Percentiles rank a stretch among this genome's conserved stretches.
Evolutionary conservation across 1,140 invertebrate species (phyloP).

Genomic region (Aporrectodea caliginosa): DNA sequence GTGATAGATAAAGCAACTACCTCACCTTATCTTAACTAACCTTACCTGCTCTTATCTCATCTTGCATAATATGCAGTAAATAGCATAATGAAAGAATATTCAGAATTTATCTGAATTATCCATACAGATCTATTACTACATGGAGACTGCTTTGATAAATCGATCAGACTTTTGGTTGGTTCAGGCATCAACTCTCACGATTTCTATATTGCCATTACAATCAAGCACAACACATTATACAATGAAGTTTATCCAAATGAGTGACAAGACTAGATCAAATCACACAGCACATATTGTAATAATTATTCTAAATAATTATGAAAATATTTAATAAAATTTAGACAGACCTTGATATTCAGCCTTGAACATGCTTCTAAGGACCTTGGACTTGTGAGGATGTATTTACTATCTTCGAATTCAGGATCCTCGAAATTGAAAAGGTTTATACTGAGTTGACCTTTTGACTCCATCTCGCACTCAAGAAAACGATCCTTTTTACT

Average conservation of each 20-base stretch:
- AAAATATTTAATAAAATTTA: not conserved
- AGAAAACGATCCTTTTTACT: not conserved
- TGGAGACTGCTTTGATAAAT: too few relatives aligned
- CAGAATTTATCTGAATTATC: too few relatives aligned
- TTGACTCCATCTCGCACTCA: not conserved
- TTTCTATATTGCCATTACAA: not conserved
- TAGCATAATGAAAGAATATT: too few relatives aligned
- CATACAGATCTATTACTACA: too few relatives aligned
- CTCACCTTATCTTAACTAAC: too few relatives aligned
- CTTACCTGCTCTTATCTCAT: too few relatives aligned
- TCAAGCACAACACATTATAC: not conserved
- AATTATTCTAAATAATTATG: not conserved
- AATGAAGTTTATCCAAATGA: not conserved
- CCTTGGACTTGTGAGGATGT: constrained; percentile 60
- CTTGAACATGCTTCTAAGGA: constrained; percentile 59
- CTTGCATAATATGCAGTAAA: too few relatives aligned
- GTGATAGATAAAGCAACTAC: too few relatives aligned
- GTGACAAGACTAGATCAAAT: not conserved
- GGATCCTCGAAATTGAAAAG: constrained; percentile 58
- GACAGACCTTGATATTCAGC: constrained; percentile 57
- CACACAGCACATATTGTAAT: not conserved
- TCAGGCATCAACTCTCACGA: not conserved
- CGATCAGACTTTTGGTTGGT: too few relatives aligned
- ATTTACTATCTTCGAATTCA: constrained; percentile 56
- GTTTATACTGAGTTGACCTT: constrained; percentile 38